Evolutionary conservation across 2,113 vertebrate species (phyloP).

Genomic region (Engraulis encrasicolus): DNA sequence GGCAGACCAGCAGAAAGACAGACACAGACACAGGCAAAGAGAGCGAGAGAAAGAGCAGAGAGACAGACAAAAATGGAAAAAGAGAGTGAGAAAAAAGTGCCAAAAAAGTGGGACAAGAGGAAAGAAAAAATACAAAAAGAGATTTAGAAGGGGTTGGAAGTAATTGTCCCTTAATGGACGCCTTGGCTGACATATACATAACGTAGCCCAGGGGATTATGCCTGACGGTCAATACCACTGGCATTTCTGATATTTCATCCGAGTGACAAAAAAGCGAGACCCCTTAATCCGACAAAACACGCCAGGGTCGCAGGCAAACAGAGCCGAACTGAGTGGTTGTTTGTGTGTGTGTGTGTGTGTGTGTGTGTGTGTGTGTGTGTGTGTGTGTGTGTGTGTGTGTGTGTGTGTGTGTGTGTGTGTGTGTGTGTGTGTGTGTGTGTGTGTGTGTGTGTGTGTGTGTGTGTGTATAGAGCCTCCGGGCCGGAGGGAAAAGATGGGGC

Average conservation of each 20-base stretch:
- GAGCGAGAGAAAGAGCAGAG: neutral
- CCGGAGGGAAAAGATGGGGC: no score
- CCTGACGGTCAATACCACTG: conserved; percentile 49
- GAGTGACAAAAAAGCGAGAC: conserved; percentile 51
- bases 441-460: no score
- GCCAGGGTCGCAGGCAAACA: neutral
- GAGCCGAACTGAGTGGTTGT: conserved; percentile 2
- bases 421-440: no score
- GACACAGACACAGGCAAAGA: conserved; percentile 22
- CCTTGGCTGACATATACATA: conserved; percentile 39
- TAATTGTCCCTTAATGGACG: conserved; percentile 39
- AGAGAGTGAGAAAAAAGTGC: neutral
- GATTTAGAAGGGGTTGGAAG: neutral
- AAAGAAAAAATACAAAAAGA: conserved; percentile 21
- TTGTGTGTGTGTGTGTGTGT: no score
- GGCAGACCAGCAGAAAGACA: neutral
- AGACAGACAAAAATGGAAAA: neutral
- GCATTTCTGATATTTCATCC: conserved; percentile 69
- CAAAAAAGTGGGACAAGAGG: neutral
- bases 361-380: no score
- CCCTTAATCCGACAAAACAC: neutral
- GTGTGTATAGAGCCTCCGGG: conserved; percentile 48
- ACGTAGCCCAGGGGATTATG: conserved; percentile 43
- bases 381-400: no score
- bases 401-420: no score